Evolutionary conservation across 2,113 vertebrate species (phyloP), one percentile per base, ranked within the genome.

Genomic region (Caracal caracal): DNA sequence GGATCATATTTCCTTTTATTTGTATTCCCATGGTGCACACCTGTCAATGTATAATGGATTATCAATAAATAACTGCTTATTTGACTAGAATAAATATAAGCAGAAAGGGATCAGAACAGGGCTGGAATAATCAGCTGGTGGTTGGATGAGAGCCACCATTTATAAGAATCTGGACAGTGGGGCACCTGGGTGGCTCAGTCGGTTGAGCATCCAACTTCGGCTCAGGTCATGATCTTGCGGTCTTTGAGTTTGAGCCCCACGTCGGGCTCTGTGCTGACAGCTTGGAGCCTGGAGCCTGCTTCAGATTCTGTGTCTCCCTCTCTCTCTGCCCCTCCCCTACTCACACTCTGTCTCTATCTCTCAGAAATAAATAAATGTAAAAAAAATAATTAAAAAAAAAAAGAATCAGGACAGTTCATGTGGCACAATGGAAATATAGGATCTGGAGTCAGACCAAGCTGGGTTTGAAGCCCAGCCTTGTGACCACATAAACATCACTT

Each of bases 51-150:
- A 43, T 22, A 37, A 76, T 59, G 8, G 37, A 24, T 20, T 43
- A 4, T 51, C 47, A 94, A 66, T 85, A 91, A 84, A 68, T 68
- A 94, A 61, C 28, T 96, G 65, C 19, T 92, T 81, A 90, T 81
- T 95, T 88, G 5, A 26, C 33, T 65, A 70, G 9, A 35, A 47
- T 75, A 89, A 94, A 76, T 75, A 40, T 75, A 84, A 92, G 30
- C 11, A 92, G 76, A 78, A 86, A 89, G 28, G 10, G 16, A 82
- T 1, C 5, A 92, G 22, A 88, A 12, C 51, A 43, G 35, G 9
- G 1, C 10, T 63, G 19, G 11, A 65, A 51, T 24, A 51, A 5
- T 86, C 53, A 79, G 4, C 19, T 35, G 2, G 35, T 59, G 11
- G 51, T 30, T 89, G 33, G 10, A 16, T 61, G 37, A 87, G 87